phyloP scores from a whole-genome alignment of 2,113 vertebrate species.

The Pterophyllum scalare region DNA sequence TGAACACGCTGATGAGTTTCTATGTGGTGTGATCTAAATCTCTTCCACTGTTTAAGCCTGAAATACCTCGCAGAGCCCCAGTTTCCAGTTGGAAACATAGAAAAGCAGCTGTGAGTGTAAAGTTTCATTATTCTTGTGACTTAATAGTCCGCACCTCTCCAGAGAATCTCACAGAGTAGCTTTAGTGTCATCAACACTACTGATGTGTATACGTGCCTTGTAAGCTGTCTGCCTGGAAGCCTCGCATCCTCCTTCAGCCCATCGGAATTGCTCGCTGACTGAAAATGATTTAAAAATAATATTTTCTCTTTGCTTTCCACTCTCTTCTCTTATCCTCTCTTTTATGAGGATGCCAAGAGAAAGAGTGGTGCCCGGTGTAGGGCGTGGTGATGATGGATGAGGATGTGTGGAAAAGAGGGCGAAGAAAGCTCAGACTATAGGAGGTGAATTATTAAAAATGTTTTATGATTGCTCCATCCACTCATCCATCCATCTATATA shows the following conservation, averaged over 20 bases:
- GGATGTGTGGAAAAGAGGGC: neutral
- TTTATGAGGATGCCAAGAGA: conserved; percentile 20
- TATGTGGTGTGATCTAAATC: neutral
- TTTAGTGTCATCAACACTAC: neutral
- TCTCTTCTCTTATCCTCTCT: neutral
- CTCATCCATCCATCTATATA: neutral
- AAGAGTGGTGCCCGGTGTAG: neutral
- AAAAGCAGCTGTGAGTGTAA: neutral
- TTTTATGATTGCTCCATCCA: neutral
- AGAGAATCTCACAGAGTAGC: neutral
- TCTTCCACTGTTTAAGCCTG: neutral
- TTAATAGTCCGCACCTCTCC: neutral
- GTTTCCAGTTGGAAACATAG: neutral
- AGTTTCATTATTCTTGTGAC: neutral
- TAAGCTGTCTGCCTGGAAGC: conserved; percentile 14
- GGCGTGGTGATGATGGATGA: neutral
- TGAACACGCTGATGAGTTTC: neutral
- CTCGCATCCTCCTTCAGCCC: conserved; percentile 13
- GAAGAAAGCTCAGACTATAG: neutral
- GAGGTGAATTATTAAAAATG: neutral
- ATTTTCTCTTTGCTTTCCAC: neutral
- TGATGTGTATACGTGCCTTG: neutral
- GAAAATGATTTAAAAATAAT: conserved; percentile 7
- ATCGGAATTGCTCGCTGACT: neutral
- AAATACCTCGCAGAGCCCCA: neutral